Base-by-base conservation (phyloP, 2,797 vertebrate species). In the Denticeps clupeoides region DNA sequence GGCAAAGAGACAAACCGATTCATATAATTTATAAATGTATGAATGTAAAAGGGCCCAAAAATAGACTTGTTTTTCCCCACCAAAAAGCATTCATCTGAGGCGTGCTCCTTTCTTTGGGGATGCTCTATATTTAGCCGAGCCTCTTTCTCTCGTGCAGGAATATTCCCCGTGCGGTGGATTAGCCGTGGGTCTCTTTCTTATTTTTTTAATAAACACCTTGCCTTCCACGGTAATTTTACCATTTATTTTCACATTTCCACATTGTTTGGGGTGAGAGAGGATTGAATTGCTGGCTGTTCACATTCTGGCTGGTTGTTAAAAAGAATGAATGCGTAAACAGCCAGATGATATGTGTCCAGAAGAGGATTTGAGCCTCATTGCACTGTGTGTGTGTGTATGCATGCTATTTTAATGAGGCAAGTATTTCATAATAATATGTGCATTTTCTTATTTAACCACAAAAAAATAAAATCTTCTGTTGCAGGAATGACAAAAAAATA, bases 1-100 rank as follows among this genome's bases (percentile, higher is more conserved):
- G 58, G 58, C 55, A 40, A n/a, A 61, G 57, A 62, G 49, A 55
- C 50, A 51, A 65, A 56, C 57, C 44, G 40, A 61, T 70, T 65
- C 57, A 61, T 44, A 62, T 44, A 52, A 64, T 46, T 5, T 48
- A 46, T 47, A 58, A 64, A 57, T 58, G 52, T 53, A 55, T 64
- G 59, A 66, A 63, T 59, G 45, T 41, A 47, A 51, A 28, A 38
- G 45, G 3, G 5, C 43, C 53, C 51, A 56, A 56, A 62, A 61
- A 67, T 67, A 63, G 50, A 40, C 25, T 53, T 60, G 55, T 51
- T 58, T 57, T 45, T 31, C 29, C 44, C 29, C 29, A 41, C 42
- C 21, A 48, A 55, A 58, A 44, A 5, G 63, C 49, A 56, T 61
- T 61, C 45, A 63, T 67, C 50, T 58, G 49, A 60, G 52, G 51